Evolutionary conservation across 2,797 vertebrate species (phyloP).

Genomic region (Arctocebus calabarensis): DNA sequence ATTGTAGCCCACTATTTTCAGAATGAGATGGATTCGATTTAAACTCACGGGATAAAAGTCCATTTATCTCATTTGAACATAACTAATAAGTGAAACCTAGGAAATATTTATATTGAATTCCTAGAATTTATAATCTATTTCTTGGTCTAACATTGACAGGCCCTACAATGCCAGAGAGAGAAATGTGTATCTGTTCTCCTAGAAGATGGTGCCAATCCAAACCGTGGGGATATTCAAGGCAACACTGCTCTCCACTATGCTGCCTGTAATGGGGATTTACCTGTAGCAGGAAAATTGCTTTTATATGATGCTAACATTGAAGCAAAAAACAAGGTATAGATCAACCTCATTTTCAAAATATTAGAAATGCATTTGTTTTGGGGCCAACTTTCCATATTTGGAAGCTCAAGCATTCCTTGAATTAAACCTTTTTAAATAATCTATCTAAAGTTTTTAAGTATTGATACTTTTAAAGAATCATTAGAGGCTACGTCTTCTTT

Average conservation of each 20-base stretch:
- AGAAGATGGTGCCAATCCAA: slow-evolving; percentile 91
- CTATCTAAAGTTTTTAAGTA: not conserved
- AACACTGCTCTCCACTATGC: slow-evolving; percentile 94
- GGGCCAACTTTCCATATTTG: not conserved
- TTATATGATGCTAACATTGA: slow-evolving; percentile 89
- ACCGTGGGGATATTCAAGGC: slow-evolving; percentile 90
- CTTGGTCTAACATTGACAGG: slow-evolving; percentile 85
- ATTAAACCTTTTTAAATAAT: slow-evolving; percentile 21
- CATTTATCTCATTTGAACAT: not conserved
- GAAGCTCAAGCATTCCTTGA: not conserved
- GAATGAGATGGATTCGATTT: not conserved
- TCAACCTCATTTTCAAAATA: not conserved
- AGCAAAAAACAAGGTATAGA: slow-evolving; percentile 91
- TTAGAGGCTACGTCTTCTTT: not conserved
- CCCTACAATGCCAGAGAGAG: slow-evolving; percentile 93
- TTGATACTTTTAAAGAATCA: not conserved
- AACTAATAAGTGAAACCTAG: not conserved
- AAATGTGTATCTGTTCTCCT: slow-evolving; percentile 89
- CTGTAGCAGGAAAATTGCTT: slow-evolving; percentile 89
- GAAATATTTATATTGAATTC: not conserved
- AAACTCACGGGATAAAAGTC: not conserved
- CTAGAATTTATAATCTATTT: not conserved
- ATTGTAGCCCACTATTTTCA: not conserved
- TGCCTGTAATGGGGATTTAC: slow-evolving; percentile 85
- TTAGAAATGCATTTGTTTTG: not conserved